These are phyloP conservation scores for Denticeps clupeoides DNA, from an alignment of 2,797 vertebrate genomes.

Conservation along the genomic window DNA sequence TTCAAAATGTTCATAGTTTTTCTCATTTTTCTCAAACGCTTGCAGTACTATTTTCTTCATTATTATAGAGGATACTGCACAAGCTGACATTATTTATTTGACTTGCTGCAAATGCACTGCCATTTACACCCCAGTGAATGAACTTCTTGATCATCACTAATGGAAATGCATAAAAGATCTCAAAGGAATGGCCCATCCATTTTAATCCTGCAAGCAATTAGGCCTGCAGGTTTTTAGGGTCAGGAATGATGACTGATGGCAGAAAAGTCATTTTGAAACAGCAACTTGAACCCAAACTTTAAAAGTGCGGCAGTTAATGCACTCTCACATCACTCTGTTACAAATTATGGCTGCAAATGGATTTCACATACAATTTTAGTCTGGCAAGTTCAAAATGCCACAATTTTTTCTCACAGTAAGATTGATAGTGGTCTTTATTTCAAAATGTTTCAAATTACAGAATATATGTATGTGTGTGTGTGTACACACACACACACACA, in stretches of 20 bases:
- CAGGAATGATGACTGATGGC: slow-evolving; percentile 57
- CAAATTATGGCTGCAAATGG: too few relatives aligned
- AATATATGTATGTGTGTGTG: too few relatives aligned
- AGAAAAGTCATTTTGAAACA: slow-evolving; percentile 58
- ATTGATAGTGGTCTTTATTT: too few relatives aligned
- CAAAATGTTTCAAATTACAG: too few relatives aligned
- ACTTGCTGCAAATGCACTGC: neutral
- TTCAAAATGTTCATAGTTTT: too few relatives aligned
- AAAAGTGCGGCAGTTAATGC: slow-evolving; percentile 2
- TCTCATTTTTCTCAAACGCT: too few relatives aligned
- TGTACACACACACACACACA: too few relatives aligned
- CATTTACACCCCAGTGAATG: slow-evolving; percentile 30
- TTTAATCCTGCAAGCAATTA: slow-evolving; percentile 70
- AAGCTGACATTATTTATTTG: slow-evolving; percentile 8
- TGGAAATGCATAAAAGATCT: slow-evolving; percentile 56
- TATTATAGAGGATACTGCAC: slow-evolving; percentile 11
- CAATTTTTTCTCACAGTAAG: too few relatives aligned
- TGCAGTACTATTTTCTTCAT: slow-evolving; percentile 10
- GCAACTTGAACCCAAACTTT: slow-evolving; percentile 48
- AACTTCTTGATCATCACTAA: slow-evolving; percentile 47
- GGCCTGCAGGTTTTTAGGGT: slow-evolving; percentile 56
- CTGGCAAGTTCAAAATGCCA: too few relatives aligned
- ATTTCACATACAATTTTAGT: too few relatives aligned
- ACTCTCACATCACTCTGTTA: neutral
- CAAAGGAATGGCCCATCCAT: slow-evolving; percentile 52